Conservation (phyloP, 2,888 invertebrate genomes). For the Drosophila siamana region DNA sequence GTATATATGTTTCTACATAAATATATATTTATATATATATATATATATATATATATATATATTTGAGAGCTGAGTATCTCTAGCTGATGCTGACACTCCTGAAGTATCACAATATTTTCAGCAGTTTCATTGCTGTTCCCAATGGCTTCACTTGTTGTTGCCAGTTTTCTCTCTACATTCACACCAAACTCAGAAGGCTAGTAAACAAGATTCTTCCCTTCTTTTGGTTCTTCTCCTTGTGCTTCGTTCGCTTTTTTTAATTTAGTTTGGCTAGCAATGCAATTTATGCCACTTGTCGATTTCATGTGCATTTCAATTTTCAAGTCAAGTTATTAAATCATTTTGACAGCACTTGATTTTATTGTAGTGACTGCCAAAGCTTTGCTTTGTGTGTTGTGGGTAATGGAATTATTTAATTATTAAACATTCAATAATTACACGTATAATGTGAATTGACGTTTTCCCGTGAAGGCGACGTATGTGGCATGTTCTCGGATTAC, state of each 20-base stretch:
- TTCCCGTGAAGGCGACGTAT: conserved; percentile 1
- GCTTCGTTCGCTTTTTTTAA: conserved; percentile 5
- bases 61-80: conserved; percentile 24
- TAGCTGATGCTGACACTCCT: conserved; percentile 33
- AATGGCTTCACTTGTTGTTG: conserved; percentile 25
- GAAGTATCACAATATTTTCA: conserved; percentile 52
- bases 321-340: conserved; percentile 19
- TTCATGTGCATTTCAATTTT: conserved; percentile 30
- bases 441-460: background rate
- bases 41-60: background rate
- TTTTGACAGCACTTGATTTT: conserved; percentile 22
- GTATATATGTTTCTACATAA: no score
- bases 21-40: background rate
- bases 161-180: background rate
- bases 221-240: background rate
- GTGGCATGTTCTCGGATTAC: background rate
- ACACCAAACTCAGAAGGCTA: background rate
- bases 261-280: conserved; percentile 28
- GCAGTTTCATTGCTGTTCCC: conserved; percentile 33
- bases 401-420: conserved; percentile 29
- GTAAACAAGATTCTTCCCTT: background rate
- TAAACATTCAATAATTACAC: conserved; percentile 17
- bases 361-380: background rate
- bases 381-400: conserved; percentile 6
- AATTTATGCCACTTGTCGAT: conserved; percentile 40